Percentiles rank a stretch among this genome's conserved stretches.
phyloP scores from a whole-genome alignment of 2,888 invertebrate species.

The Lasioglossum marginatum region DNA sequence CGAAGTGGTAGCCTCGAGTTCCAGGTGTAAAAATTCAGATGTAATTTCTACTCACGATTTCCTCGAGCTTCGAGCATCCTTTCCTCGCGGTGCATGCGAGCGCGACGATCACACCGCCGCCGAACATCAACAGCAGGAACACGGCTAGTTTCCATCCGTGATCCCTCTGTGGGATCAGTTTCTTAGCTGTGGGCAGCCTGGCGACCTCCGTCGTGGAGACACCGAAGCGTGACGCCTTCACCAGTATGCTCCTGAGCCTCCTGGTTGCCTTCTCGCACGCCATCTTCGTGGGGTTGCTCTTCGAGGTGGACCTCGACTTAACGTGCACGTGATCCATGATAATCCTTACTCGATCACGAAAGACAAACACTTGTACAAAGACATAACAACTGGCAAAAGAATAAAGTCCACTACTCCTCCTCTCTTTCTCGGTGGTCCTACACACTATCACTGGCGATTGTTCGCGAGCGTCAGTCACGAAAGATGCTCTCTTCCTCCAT shows the following conservation, averaged over 20 bases:
- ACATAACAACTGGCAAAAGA: constrained; percentile 17
- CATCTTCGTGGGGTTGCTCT: constrained; percentile 79
- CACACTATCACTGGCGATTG: background rate
- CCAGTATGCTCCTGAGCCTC: constrained; percentile 78
- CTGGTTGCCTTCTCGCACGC: constrained; percentile 82
- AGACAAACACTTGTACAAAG: background rate
- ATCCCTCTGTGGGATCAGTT: constrained; percentile 80
- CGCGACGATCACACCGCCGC: constrained; percentile 81
- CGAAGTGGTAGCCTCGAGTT: background rate
- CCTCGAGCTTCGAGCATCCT: constrained; percentile 82
- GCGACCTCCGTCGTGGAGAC: constrained; percentile 79
- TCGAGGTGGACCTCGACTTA: constrained; percentile 76
- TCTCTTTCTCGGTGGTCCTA: background rate
- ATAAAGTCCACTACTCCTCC: background rate
- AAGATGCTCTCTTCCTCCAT: background rate
- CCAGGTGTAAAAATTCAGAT: background rate
- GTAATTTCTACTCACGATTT: constrained; percentile 79
- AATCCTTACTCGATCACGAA: background rate
- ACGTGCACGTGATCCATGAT: constrained; percentile 79
- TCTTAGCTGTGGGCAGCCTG: constrained; percentile 78
- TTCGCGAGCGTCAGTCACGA: background rate
- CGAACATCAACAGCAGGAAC: constrained; percentile 81
- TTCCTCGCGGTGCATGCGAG: constrained; percentile 81
- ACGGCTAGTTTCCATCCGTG: constrained; percentile 82
- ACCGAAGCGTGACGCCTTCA: constrained; percentile 81